Percentiles rank a stretch among this genome's conserved stretches.
Conservation (phyloP, 2,797 vertebrate genomes). For the Esox lucius region DNA sequence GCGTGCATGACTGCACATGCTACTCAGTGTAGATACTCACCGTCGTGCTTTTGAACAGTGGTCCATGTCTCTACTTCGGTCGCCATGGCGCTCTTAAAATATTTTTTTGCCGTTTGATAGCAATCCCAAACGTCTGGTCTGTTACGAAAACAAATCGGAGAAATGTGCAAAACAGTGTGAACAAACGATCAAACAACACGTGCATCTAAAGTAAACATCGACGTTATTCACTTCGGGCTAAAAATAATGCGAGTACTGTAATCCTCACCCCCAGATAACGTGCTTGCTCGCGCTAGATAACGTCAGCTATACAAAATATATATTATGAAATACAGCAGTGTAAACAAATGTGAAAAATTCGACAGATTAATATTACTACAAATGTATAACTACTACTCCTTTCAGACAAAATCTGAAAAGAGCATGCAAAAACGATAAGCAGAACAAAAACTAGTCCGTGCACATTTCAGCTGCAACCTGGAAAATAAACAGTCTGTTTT, state of each 20-base stretch:
- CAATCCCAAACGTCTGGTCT: conserved; percentile 36
- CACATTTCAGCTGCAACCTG: conserved; percentile 57
- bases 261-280: conserved; percentile 18
- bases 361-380: conserved; percentile 4
- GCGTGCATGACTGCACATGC: neutral
- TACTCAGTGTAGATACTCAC: conserved; percentile 56
- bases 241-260: neutral
- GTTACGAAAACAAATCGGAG: conserved; percentile 35
- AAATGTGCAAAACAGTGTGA: conserved; percentile 6
- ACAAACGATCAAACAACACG: neutral
- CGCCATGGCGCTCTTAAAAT: conserved; percentile 70
- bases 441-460: conserved; percentile 33
- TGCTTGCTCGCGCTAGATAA: conserved; percentile 15
- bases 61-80: conserved; percentile 76
- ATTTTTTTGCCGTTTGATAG: conserved; percentile 31
- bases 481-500: conserved; percentile 79
- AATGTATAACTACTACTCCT: neutral
- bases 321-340: neutral
- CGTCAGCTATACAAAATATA: conserved; percentile 1
- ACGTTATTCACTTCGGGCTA: neutral
- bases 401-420: conserved; percentile 26
- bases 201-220: neutral
- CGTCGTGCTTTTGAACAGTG: conserved; percentile 61
- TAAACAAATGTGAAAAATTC: conserved; percentile 1
- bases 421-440: neutral